phyloP scores from a whole-genome alignment of 2,888 invertebrate genomes.

The Uropetala carovei region DNA sequence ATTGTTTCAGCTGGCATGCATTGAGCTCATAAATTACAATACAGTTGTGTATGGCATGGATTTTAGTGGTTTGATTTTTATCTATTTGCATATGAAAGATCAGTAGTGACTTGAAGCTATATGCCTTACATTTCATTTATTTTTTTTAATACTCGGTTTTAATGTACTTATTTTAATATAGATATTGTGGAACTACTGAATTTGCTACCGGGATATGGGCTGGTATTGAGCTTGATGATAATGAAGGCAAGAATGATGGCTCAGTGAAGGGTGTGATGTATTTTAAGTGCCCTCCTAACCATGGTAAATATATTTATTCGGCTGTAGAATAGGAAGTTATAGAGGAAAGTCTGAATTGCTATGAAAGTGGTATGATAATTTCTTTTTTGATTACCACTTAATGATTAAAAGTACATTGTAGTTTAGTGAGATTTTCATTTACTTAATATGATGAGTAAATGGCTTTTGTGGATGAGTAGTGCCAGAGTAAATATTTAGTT shows the following conservation, averaged over 20 bases:
- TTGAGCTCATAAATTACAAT: no score
- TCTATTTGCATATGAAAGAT: no score
- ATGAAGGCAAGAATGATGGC: slow-evolving; percentile 76
- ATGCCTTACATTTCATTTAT: no score
- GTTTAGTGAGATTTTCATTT: not conserved
- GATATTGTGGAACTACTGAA: slow-evolving; percentile 74
- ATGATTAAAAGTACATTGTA: not conserved
- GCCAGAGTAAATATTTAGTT: no score
- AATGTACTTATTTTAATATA: slow-evolving; percentile 70
- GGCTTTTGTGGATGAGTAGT: no score
- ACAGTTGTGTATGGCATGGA: no score
- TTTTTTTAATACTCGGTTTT: slow-evolving; percentile 40
- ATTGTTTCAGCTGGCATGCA: no score
- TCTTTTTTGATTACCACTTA: not conserved
- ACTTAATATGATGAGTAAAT: no score
- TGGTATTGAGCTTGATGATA: slow-evolving; percentile 76
- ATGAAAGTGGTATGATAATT: not conserved
- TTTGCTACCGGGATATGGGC: slow-evolving; percentile 77
- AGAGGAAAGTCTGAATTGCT: not conserved
- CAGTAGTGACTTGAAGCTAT: no score
- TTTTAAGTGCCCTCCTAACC: slow-evolving; percentile 74
- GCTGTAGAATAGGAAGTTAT: not conserved
- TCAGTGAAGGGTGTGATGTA: slow-evolving; percentile 75
- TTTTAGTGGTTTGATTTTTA: no score
- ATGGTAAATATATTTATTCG: slow-evolving; percentile 71